These are phyloP conservation scores for Orthosia gothica DNA, from an alignment of 2,888 invertebrate species.

Conservation along the genomic window DNA sequence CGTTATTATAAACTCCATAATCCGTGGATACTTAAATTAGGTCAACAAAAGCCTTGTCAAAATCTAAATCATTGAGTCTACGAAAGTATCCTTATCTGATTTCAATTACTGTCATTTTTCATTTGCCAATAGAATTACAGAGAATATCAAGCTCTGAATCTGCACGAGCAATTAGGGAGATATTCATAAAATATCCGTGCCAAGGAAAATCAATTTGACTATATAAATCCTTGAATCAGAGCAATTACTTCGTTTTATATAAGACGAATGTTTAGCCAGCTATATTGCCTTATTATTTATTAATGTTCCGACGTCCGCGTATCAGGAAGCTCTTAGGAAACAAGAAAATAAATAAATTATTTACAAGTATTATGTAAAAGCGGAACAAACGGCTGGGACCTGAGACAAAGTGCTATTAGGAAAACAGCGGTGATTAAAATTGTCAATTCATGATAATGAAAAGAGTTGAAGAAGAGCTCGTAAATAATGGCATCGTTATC, in stretches of 20 bases:
- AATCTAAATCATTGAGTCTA: not conserved
- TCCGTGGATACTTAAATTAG: not conserved
- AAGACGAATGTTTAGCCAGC: slow-evolving; percentile 44
- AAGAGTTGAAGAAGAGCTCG: slow-evolving; percentile 9
- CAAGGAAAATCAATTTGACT: slow-evolving; percentile 56
- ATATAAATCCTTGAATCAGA: slow-evolving; percentile 54
- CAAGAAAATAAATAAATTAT: slow-evolving; percentile 23
- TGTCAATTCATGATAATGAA: slow-evolving; percentile 1
- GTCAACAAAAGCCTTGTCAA: slow-evolving; percentile 3
- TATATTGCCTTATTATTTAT: slow-evolving; percentile 40
- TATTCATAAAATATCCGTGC: slow-evolving; percentile 60
- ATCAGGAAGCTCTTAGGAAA: slow-evolving; percentile 29
- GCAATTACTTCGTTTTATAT: slow-evolving; percentile 54
- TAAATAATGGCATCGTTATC: slow-evolving; percentile 40
- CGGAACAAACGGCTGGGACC: not conserved
- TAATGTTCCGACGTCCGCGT: slow-evolving; percentile 19
- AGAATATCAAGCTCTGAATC: slow-evolving; percentile 51
- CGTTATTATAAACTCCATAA: slow-evolving; percentile 10
- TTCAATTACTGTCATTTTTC: slow-evolving; percentile 38
- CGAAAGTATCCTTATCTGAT: slow-evolving; percentile 32
- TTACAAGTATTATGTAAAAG: slow-evolving; percentile 10
- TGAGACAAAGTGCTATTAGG: slow-evolving; percentile 9
- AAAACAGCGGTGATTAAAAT: slow-evolving; percentile 10
- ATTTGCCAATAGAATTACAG: slow-evolving; percentile 34
- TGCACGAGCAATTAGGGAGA: slow-evolving; percentile 51